Evolutionary conservation across 2,888 invertebrate genomes (phyloP), one percentile per base, ranked within the genome.

Genomic region (Tetragonula carbonaria): DNA sequence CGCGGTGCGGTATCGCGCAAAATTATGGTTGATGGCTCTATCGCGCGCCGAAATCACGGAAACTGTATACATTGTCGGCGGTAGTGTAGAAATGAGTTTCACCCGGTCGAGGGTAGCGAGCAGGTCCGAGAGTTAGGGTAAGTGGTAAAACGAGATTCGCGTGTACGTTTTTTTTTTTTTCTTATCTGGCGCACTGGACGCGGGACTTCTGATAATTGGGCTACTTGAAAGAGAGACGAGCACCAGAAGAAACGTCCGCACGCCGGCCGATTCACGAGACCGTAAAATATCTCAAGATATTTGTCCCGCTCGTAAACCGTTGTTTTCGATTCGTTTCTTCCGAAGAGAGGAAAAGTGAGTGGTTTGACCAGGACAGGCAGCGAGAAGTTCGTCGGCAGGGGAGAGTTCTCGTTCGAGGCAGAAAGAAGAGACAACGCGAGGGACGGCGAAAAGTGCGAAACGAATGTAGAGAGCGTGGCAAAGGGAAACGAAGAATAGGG

Each of bases 131-230:
- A 72, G 71, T 73, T 50, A 87, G 82, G 78, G 71, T 86, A 80
- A 86, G 57, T 68, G 75, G 81, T 67, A 62, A 78, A 85, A 90
- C 72, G 86, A 86, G 80, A 87, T 90, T 90, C 67, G 82, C 80
- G 82, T 88, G 87, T 88, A 88, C 77, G 85, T 83, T 90, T 89
- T 16, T 87, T 90, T 89, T 87, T 90, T 2, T 28, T 28, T 80
- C 81, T 88, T 87, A 87, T 88, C 88, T 87, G 45, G 33, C 74
- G 55, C 28, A 38, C 18, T 50, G 68, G 77, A 79, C 51, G 65
- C 33, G 55, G 45, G 57, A 55, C 63, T 8, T 45, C 45, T 70
- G 74, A 53, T 53, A 18, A n/a, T n/a, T 53, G 50, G 45, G 55
- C 16, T 23, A 55, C 8, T 38, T 8, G 38, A 38, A 8, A 38